Base-by-base conservation (phyloP, 2,113 vertebrate species). In the Pseudorasbora parva region DNA sequence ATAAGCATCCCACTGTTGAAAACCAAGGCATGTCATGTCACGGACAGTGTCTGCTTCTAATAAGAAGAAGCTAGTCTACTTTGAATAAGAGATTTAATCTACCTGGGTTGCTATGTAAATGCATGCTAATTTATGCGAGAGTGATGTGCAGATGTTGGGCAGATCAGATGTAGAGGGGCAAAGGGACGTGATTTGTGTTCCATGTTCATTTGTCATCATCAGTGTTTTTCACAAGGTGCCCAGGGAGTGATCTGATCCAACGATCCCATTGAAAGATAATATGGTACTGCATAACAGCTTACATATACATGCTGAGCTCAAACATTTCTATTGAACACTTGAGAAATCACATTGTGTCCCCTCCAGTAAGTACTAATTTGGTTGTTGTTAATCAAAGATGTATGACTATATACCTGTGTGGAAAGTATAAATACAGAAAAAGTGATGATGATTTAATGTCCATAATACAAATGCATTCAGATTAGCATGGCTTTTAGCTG, bases 121-220 rank as follows among this genome's bases (percentile, higher is more conserved):
- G 33, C 75, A 88, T 87, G 86, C 59, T 82, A 84, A 87, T 87
- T 23, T 81, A 81, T 84, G 33, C 82, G 2, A 2, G 14, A 75
- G 11, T 68, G 23, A 71, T 54, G 84, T 80, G 83, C 72, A 78
- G 74, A 82, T 78, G 30, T 84, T 59, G 37, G 47, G 47, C 33
- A 77, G 49, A 82, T 82, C 77, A 82, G 62, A 66, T 73, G 62
- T 47, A 33, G 54, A 83, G 80, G 80, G 83, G 72, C 85, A 76
- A 82, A 62, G 64, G 57, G 78, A 81, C 30, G 73, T 82, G 71
- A 87, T 85, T 49, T 73, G 25, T 84, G 49, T 81, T 47, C 62
- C 37, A 82, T 66, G 62, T 74, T 78, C 73, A 88, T 87, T 83
- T 83, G 76, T 87, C 83, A 73, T 84, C 51, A 83, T 87, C 62